These are phyloP conservation scores for Batillaria attramentaria DNA, from an alignment of 1,140 invertebrate genomes.

Conservation along the genomic window DNA sequence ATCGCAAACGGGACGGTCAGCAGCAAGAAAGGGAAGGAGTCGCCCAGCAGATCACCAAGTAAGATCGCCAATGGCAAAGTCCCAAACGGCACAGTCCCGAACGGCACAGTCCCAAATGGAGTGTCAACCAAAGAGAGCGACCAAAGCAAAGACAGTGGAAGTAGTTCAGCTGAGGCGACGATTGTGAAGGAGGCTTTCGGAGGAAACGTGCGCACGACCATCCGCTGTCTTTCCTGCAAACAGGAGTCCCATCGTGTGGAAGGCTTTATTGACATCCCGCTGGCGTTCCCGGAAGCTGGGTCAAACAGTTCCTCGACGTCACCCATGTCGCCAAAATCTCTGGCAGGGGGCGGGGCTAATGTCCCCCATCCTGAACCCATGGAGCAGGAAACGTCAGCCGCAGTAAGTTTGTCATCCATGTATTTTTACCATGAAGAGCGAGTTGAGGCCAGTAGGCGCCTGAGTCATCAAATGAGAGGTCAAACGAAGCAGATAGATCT, in stretches of 20 bases:
- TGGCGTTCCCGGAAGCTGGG: constrained; percentile 79
- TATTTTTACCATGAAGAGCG: too few species aligned
- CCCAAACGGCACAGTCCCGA: neutral
- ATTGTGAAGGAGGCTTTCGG: constrained; percentile 82
- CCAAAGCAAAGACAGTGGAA: too few species aligned
- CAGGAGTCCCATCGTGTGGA: constrained; percentile 82
- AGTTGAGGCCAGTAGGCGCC: too few species aligned
- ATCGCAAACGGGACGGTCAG: neutral
- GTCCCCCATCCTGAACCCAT: neutral
- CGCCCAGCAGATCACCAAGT: neutral
- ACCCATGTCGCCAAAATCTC: constrained; percentile 16
- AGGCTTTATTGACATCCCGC: constrained; percentile 84
- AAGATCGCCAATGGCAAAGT: constrained; percentile 32
- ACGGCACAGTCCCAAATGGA: neutral
- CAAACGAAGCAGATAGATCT: too few species aligned
- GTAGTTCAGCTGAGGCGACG: constrained; percentile 46
- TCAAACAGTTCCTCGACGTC: constrained; percentile 17
- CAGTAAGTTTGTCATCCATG: neutral
- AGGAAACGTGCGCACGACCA: constrained; percentile 81
- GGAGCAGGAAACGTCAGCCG: neutral
- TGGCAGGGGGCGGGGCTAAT: constrained; percentile 45
- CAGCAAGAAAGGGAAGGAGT: neutral
- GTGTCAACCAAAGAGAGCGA: too few species aligned
- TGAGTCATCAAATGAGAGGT: too few species aligned
- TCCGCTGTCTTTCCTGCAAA: constrained; percentile 81